Percentiles rank a stretch among this genome's conserved stretches.
Evolutionary conservation across 2,888 invertebrate species (phyloP).

Genomic region (Mythimna impura): DNA sequence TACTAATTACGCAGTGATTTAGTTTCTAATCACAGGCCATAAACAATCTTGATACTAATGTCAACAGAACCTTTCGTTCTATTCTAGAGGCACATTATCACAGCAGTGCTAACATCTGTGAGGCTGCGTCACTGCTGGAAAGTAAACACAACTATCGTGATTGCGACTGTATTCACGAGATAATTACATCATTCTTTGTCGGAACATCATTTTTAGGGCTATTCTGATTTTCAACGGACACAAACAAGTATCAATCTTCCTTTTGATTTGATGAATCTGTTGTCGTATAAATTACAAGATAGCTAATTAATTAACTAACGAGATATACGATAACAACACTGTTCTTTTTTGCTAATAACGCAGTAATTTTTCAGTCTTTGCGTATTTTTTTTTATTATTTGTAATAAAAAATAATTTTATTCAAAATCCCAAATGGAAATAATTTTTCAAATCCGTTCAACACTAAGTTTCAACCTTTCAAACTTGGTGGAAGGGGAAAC

Average conservation of each 20-base stretch:
- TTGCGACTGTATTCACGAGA: slow-evolving; percentile 41
- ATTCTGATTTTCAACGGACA: neutral
- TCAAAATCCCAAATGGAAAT: no score
- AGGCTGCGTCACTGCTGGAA: slow-evolving; percentile 43
- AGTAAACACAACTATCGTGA: slow-evolving; percentile 61
- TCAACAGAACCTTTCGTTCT: slow-evolving; percentile 35
- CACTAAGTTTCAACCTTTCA: no score
- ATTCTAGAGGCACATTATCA: slow-evolving; percentile 34
- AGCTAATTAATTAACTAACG: no score
- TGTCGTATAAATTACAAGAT: no score
- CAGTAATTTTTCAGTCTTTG: no score
- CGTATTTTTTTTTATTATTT: no score
- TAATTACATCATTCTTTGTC: slow-evolving; percentile 57
- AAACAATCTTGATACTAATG: slow-evolving; percentile 37
- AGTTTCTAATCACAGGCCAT: slow-evolving; percentile 15
- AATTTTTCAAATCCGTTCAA: no score
- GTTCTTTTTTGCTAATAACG: no score
- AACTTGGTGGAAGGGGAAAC: no score
- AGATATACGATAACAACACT: no score
- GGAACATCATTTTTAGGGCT: slow-evolving; percentile 29
- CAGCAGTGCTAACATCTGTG: slow-evolving; percentile 37
- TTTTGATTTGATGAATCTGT: neutral
- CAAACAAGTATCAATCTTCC: neutral
- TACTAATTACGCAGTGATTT: slow-evolving; percentile 19
- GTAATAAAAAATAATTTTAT: no score